Conservation (phyloP, 30 jellyfish, hydroid and myxozoan genomes). For the Aurelia aurita complex sp. Pacific region DNA sequence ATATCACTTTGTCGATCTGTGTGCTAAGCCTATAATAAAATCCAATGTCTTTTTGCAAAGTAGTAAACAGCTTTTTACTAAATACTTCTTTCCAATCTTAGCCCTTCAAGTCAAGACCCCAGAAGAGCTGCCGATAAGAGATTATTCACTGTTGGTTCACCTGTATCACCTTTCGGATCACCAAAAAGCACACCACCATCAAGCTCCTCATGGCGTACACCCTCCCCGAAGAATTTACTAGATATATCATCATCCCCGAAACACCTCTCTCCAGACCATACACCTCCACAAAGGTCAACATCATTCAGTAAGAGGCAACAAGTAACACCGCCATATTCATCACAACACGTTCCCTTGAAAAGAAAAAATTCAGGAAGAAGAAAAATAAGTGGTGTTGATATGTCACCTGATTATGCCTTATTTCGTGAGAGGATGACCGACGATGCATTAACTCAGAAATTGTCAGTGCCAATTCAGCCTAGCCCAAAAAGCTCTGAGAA, state of each 20-base stretch:
- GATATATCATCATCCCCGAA: slow-evolving; percentile 37
- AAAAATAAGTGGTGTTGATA: slow-evolving; percentile 37
- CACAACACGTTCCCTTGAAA: slow-evolving; percentile 22
- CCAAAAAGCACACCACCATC: slow-evolving; percentile 72
- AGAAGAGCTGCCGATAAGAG: slow-evolving; percentile 16
- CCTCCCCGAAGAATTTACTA: slow-evolving; percentile 37
- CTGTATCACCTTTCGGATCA: slow-evolving; percentile 57
- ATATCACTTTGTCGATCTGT: too few species aligned
- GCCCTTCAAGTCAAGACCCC: slow-evolving; percentile 1
- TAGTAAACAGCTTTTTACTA: too few species aligned
- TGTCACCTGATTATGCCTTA: slow-evolving; percentile 50
- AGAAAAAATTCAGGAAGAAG: slow-evolving; percentile 33
- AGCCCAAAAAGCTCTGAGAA: neutral
- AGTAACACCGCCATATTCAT: neutral
- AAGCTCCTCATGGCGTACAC: slow-evolving; percentile 42
- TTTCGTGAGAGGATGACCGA: slow-evolving; percentile 28
- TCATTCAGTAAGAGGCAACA: slow-evolving; percentile 8
- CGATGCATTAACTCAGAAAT: slow-evolving; percentile 11
- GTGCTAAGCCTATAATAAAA: too few species aligned
- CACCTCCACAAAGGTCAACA: slow-evolving; percentile 35
- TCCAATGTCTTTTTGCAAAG: too few species aligned
- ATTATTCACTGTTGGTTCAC: slow-evolving; percentile 69
- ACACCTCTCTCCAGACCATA: slow-evolving; percentile 8
- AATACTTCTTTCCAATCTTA: neutral
- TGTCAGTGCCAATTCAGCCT: slow-evolving; percentile 12